Base-by-base conservation (phyloP, 2,888 invertebrate genomes). In the Melieria crassipennis region DNA sequence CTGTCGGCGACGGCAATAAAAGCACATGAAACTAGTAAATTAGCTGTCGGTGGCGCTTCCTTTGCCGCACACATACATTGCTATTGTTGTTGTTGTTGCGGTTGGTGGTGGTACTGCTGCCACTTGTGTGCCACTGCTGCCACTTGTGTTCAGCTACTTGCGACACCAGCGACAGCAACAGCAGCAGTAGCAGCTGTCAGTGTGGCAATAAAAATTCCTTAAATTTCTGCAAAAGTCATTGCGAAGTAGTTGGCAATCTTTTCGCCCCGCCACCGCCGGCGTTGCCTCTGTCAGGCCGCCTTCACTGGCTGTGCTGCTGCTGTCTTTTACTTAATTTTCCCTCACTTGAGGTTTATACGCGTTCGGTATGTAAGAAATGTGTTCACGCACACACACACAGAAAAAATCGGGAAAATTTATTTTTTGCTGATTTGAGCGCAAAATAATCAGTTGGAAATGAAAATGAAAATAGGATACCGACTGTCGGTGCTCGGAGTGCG, bases 201-300 rank as follows among this genome's bases (percentile, higher is more conserved):
- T 66, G 65, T 52, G 75, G 74, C 73, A 77, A 73, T 77, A 77
- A 75, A 77, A 74, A 75, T 77, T 75, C 75, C 71, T 74, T 67
- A 72, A 75, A 77, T 75, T 73, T 74, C 75, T 69, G 65, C 66
- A 74, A 64, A 69, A 73, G 72, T 60, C 72, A 72, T 50, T 68
- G 52, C 10, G 62, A 69, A 60, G 66, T 56, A 66, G 56, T 66
- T 65, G 64, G 52, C 55, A 43, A 43, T 43, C 45, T 55, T 55
- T 65, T 65, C 55, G 43, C 45, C 52, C 16, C 64, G 43, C 64
- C 55, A 45, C 55, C 64, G 64, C 55, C 42, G 55, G 5, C 64
- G 43, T 50, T 65, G 43, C 50, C n/a, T n/a, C n/a, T n/a, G n/a
- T n/a, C 52, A 55, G 52, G 55, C 30, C 55, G 43, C 13, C n/a